A percentile compares a stretch with the other conserved stretches of the same genome.
phyloP scores from a whole-genome alignment of 2,888 invertebrate species.

The Acanthosepion lycidas region DNA sequence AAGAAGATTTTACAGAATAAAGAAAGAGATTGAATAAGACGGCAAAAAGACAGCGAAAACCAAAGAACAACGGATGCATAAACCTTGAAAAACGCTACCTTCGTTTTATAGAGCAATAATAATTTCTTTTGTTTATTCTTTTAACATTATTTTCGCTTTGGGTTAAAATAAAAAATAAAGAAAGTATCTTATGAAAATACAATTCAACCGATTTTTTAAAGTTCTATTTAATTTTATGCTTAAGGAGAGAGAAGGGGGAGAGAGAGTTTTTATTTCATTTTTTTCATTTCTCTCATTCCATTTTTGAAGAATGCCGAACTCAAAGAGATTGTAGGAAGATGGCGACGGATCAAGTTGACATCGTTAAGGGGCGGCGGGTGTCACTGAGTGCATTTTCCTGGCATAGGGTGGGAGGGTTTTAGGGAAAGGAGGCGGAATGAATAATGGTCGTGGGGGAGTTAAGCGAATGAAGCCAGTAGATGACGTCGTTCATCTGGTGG shows the following conservation, averaged over 20 bases:
- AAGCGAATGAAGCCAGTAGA: no score
- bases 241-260: background rate
- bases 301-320: background rate
- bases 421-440: background rate
- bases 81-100: no score
- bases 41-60: no score
- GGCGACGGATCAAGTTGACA: slow-evolving; percentile 4
- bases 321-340: background rate
- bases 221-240: background rate
- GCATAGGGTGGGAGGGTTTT: background rate
- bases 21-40: no score
- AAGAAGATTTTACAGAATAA: no score
- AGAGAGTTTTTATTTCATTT: background rate
- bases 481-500: no score
- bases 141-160: background rate
- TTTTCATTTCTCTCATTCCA: background rate
- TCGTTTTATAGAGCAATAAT: no score
- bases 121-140: no score
- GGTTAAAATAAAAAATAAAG: background rate
- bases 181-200: background rate
- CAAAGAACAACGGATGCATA: no score
- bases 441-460: no score
- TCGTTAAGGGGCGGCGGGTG: background rate
- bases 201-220: background rate
- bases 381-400: background rate